These are phyloP conservation scores for Empidonax traillii DNA, from an alignment of 2,113 vertebrate genomes.

Conservation along the genomic window DNA sequence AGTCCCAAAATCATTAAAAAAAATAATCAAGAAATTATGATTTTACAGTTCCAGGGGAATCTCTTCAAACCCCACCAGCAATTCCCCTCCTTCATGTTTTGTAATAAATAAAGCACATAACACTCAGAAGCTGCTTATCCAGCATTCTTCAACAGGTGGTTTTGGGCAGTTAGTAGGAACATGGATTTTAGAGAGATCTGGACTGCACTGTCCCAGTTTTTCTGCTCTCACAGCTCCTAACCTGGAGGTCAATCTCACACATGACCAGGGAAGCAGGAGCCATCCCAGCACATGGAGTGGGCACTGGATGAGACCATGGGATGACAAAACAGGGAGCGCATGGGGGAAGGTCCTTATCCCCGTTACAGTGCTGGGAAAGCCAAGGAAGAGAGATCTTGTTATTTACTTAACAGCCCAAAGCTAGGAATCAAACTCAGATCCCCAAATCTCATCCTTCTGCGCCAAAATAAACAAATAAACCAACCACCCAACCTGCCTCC, in stretches of 20 bases:
- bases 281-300: background rate
- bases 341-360: background rate
- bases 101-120: background rate
- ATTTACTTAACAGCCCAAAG: background rate
- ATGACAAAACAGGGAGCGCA: background rate
- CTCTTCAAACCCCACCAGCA: background rate
- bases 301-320: background rate
- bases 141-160: background rate
- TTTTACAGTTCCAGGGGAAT: background rate
- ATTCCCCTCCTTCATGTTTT: background rate
- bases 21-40: background rate
- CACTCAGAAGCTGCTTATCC: background rate
- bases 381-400: background rate
- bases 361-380: accelerated
- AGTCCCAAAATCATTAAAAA: background rate
- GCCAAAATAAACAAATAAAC: background rate
- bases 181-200: background rate
- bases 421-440: background rate
- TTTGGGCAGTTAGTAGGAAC: background rate
- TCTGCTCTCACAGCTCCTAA: background rate
- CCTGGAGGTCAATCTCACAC: background rate
- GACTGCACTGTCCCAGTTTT: background rate
- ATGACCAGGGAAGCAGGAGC: background rate
- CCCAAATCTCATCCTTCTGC: background rate
- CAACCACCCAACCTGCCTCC: background rate